phyloP scores from a whole-genome alignment of 1,140 invertebrate genomes.

The Drosophila biarmipes region DNA sequence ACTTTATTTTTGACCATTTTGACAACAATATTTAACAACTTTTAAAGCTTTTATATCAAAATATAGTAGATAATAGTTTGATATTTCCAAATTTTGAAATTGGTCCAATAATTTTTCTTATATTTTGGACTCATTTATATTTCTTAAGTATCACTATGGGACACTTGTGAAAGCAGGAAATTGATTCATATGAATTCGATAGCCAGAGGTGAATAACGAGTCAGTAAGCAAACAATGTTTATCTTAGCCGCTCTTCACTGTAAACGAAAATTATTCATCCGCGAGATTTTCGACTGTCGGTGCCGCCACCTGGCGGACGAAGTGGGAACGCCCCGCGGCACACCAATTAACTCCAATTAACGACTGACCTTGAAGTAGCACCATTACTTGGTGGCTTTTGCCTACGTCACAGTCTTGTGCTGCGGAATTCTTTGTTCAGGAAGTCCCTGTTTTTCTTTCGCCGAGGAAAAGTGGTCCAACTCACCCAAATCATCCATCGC shows the following conservation, averaged over 20 bases:
- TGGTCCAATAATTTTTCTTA: too few species aligned
- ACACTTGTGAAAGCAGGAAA: not conserved
- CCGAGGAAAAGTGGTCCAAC: constrained; percentile 36
- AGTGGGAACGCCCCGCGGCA: constrained; percentile 10
- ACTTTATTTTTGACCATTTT: too few species aligned
- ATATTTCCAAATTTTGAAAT: too few species aligned
- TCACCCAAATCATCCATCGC: constrained; percentile 73
- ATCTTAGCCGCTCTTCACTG: constrained; percentile 4
- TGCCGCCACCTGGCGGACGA: constrained; percentile 44
- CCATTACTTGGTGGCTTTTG: constrained; percentile 15
- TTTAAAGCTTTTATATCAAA: too few species aligned
- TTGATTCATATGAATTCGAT: not conserved
- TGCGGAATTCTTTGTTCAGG: constrained; percentile 32
- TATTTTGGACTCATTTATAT: too few species aligned
- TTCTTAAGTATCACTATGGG: too few species aligned
- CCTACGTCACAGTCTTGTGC: constrained; percentile 5
- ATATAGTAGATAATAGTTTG: too few species aligned
- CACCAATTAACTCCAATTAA: constrained; percentile 62
- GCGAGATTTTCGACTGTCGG: constrained; percentile 9
- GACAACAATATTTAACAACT: too few species aligned
- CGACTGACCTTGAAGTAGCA: constrained; percentile 60
- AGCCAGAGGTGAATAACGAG: not conserved
- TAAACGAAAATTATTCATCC: constrained; percentile 28
- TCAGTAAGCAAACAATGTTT: not conserved
- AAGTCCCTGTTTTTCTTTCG: constrained; percentile 25